Conservation (phyloP, 2,797 vertebrate species). For the Huso huso region DNA sequence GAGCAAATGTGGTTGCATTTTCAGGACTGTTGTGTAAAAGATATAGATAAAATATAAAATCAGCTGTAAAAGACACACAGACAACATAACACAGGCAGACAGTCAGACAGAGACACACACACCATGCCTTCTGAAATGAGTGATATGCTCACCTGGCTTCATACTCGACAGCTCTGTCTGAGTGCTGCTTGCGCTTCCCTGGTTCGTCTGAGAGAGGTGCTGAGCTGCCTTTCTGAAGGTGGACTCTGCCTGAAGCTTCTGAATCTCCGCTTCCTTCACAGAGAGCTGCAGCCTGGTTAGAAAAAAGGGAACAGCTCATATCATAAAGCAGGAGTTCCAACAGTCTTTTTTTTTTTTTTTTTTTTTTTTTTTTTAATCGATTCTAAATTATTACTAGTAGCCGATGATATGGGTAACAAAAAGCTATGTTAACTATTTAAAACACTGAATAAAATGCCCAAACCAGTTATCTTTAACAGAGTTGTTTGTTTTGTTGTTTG, state of each 20-base stretch:
- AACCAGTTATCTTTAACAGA: not conserved
- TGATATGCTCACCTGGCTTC: not conserved
- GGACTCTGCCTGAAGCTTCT: constrained; percentile 39
- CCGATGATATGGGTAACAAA: too few relatives aligned
- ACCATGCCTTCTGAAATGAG: not conserved
- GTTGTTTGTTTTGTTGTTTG: too few relatives aligned
- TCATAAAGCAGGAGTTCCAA: not conserved
- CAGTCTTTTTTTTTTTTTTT: not conserved
- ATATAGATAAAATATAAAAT: too few relatives aligned
- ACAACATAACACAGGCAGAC: not conserved
- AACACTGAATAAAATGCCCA: not conserved
- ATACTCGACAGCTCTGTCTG: constrained; percentile 16
- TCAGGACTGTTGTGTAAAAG: not conserved
- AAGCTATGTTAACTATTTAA: too few relatives aligned
- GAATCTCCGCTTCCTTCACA: constrained; percentile 50
- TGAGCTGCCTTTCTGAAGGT: constrained; percentile 27
- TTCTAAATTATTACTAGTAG: too few relatives aligned
- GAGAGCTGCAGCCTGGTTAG: constrained; percentile 44
- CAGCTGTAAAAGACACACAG: not conserved
- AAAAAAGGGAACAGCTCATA: constrained; percentile 13
- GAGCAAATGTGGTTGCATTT: too few relatives aligned
- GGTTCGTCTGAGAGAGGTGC: constrained; percentile 24
- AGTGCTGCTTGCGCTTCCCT: constrained; percentile 45
- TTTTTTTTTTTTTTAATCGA: not conserved
- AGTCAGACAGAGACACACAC: not conserved